Percentiles rank a stretch among this genome's conserved stretches.
These are phyloP conservation scores for Tetragonula clypearis DNA, from an alignment of 1,140 invertebrate genomes.

Conservation along the genomic window DNA sequence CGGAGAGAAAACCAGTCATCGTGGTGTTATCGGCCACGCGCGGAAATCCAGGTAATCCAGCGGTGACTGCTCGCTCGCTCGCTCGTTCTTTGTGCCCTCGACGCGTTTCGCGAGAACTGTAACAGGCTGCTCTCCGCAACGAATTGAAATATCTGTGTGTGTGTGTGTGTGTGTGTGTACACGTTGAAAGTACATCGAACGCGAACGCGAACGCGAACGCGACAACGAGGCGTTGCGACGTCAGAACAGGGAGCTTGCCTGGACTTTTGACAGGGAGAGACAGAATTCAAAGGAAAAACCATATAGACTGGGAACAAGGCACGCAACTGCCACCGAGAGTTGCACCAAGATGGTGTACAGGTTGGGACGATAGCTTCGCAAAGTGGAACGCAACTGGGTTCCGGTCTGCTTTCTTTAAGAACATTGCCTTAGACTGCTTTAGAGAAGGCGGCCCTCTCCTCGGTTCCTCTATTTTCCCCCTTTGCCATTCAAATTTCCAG, in stretches of 20 bases:
- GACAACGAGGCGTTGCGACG: not conserved
- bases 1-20: not conserved
- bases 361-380: conserved; percentile 26
- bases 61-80: not conserved
- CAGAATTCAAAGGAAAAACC: no score
- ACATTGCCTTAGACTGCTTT: no score
- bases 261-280: not conserved
- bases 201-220: not conserved
- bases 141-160: not conserved
- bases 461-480: not conserved
- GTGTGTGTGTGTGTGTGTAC: no score
- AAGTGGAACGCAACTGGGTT: no score
- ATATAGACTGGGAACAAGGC: no score
- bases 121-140: not conserved
- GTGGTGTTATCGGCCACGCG: not conserved
- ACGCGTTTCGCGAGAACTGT: not conserved
- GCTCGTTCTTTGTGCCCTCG: not conserved
- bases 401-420: no score
- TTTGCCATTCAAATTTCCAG: conserved; percentile 32
- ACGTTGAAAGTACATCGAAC: not conserved
- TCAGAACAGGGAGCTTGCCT: not conserved
- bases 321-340: not conserved
- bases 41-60: not conserved
- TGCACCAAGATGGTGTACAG: not conserved
- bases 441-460: no score